phyloP scores from a whole-genome alignment of 2,888 invertebrate species.

The Hecatera dysodea region DNA sequence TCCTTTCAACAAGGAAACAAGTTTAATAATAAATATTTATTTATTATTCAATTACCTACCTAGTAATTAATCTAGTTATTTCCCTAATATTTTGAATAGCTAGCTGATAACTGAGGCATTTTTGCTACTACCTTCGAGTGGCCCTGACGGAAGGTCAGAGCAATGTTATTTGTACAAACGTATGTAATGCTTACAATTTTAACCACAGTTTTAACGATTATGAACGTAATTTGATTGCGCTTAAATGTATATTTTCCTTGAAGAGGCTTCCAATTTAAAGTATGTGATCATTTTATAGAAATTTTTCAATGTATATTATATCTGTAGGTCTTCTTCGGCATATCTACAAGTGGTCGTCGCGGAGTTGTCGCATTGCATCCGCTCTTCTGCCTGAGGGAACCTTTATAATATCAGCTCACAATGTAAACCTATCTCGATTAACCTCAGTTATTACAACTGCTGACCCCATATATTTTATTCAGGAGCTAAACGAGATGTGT shows the following conservation, averaged over 20 bases:
- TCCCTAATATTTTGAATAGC: slow-evolving; percentile 46
- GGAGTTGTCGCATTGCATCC: not conserved
- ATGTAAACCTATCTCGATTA: not conserved
- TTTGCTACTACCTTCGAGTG: slow-evolving; percentile 52
- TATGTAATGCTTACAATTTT: slow-evolving; percentile 38
- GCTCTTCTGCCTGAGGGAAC: not conserved
- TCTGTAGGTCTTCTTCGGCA: too few relatives aligned
- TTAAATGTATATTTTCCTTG: slow-evolving; percentile 1
- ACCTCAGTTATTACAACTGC: not conserved
- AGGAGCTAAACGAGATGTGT: slow-evolving; percentile 4
- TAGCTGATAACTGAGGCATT: slow-evolving; percentile 30
- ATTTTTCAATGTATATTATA: too few relatives aligned
- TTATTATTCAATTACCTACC: slow-evolving; percentile 9
- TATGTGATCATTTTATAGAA: too few relatives aligned
- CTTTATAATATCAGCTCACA: not conserved
- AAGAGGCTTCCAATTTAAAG: too few relatives aligned
- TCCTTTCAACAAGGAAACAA: not conserved
- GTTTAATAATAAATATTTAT: slow-evolving; percentile 1
- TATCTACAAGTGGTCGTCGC: not conserved
- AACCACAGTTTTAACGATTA: slow-evolving; percentile 27
- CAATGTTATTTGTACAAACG: slow-evolving; percentile 45
- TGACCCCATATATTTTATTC: not conserved
- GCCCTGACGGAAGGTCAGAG: slow-evolving; percentile 59
- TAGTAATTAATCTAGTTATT: slow-evolving; percentile 20
- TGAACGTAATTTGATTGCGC: slow-evolving; percentile 1